A percentile compares a stretch with the other conserved stretches of the same genome.
These are phyloP conservation scores for Drosophila pseudotalamancana DNA, from an alignment of 2,888 invertebrate species.

Conservation along the genomic window DNA sequence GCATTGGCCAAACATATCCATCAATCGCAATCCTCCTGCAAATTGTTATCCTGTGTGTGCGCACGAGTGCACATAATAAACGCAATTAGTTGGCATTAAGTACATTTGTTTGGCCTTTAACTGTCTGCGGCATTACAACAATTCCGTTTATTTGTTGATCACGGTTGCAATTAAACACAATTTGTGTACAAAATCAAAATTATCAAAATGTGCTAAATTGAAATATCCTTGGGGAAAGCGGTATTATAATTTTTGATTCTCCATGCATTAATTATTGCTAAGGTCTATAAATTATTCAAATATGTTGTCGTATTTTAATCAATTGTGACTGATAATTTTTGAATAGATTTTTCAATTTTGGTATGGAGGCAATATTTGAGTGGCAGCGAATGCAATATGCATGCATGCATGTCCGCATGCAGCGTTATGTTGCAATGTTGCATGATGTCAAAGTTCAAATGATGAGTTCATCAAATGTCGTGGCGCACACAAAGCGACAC, in stretches of 20 bases:
- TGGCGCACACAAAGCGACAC: constrained; percentile 56
- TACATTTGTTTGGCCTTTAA: neutral
- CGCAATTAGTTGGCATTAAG: constrained; percentile 21
- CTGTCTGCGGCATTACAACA: neutral
- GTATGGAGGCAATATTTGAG: too few relatives aligned
- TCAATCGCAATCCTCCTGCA: constrained; percentile 47
- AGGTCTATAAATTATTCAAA: too few relatives aligned
- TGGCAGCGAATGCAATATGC: too few relatives aligned
- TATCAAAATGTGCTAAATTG: neutral
- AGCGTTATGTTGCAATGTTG: constrained; percentile 11
- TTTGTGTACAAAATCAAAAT: neutral
- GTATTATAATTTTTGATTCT: too few relatives aligned
- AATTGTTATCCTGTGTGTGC: constrained; percentile 22
- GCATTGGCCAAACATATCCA: constrained; percentile 53
- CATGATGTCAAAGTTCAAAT: constrained; percentile 70
- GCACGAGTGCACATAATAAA: constrained; percentile 32
- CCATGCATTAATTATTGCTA: too few relatives aligned
- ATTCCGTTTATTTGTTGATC: neutral
- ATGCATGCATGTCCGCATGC: constrained; percentile 9
- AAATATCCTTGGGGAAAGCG: too few relatives aligned
- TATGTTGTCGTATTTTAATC: too few relatives aligned
- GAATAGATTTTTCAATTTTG: constrained; percentile 40
- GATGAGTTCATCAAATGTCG: constrained; percentile 73
- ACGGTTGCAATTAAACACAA: neutral
- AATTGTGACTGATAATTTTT: too few relatives aligned